phyloP scores from a whole-genome alignment of 2,113 vertebrate genomes.

The Pelecanus crispus region DNA sequence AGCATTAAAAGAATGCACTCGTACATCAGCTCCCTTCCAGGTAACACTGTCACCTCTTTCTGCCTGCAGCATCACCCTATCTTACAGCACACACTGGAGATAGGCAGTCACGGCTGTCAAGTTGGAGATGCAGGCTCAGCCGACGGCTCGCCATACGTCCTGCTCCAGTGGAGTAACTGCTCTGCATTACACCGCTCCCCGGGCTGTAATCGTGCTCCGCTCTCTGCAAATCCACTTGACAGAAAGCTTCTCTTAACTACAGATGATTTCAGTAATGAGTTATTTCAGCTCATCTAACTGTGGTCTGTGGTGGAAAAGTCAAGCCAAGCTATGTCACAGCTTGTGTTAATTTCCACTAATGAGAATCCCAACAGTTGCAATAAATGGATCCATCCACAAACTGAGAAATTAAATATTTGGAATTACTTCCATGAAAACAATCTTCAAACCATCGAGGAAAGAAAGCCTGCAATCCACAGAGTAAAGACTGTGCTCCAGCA shows the following conservation, averaged over 20 bases:
- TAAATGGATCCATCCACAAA: not conserved
- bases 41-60: not conserved
- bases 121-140: not conserved
- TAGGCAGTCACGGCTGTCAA: not conserved
- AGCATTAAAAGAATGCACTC: not conserved
- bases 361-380: constrained; percentile 6
- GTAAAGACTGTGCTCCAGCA: not conserved
- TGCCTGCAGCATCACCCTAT: not conserved
- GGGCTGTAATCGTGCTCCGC: not conserved
- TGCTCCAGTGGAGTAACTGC: not conserved
- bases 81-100: not conserved
- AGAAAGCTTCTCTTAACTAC: constrained; percentile 29
- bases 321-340: constrained; percentile 8
- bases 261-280: constrained; percentile 16
- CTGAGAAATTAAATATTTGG: not conserved
- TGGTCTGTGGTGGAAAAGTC: constrained; percentile 3
- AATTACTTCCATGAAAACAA: not conserved
- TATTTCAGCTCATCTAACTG: constrained; percentile 8
- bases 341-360: constrained; percentile 13
- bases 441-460: not conserved
- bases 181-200: not conserved
- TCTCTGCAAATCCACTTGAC: constrained; percentile 22
- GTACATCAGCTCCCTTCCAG: not conserved
- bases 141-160: not conserved
- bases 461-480: not conserved